A percentile compares a stretch with the other conserved stretches of the same genome.
Conservation (phyloP, 2,888 invertebrate genomes). For the Dinocampus coccinellae region DNA sequence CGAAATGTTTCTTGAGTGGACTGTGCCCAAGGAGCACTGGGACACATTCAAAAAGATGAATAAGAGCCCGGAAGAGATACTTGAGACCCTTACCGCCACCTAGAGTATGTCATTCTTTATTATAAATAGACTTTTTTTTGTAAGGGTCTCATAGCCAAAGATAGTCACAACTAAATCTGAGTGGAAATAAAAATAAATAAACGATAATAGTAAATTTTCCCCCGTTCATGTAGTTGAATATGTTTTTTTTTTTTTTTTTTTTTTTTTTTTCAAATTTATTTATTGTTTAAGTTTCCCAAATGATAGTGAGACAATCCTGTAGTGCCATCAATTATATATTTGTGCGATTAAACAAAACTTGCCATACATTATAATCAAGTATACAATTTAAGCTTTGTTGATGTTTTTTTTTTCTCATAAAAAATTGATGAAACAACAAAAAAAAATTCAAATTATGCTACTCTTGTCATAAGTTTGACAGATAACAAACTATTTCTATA, state of each 20-base stretch:
- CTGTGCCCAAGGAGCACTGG: slow-evolving; percentile 85
- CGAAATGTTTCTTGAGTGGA: slow-evolving; percentile 83
- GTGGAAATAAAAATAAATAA: not conserved
- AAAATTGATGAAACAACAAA: not conserved
- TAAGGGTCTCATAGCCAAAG: slow-evolving; percentile 9
- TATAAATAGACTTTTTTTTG: not conserved
- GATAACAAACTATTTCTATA: not conserved
- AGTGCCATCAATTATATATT: slow-evolving; percentile 16
- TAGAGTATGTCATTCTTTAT: slow-evolving; percentile 40
- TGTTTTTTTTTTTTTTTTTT: not conserved
- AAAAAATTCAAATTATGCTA: not conserved
- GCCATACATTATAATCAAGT: slow-evolving; percentile 6
- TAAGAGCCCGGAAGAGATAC: slow-evolving; percentile 82
- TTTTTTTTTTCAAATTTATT: not conserved
- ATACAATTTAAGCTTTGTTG: slow-evolving; percentile 8
- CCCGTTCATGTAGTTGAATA: not conserved
- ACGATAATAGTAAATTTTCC: slow-evolving; percentile 1
- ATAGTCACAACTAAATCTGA: not conserved
- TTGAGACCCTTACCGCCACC: slow-evolving; percentile 78
- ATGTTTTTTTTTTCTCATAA: not conserved
- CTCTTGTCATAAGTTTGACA: slow-evolving; percentile 13
- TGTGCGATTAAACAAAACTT: slow-evolving; percentile 6
- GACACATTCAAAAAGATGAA: slow-evolving; percentile 80
- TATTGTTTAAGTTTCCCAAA: not conserved
- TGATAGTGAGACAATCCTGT: slow-evolving; percentile 3